Evolutionary conservation across 2,113 vertebrate genomes (phyloP).

Genomic region (Dicerorhinus sumatrensis): DNA sequence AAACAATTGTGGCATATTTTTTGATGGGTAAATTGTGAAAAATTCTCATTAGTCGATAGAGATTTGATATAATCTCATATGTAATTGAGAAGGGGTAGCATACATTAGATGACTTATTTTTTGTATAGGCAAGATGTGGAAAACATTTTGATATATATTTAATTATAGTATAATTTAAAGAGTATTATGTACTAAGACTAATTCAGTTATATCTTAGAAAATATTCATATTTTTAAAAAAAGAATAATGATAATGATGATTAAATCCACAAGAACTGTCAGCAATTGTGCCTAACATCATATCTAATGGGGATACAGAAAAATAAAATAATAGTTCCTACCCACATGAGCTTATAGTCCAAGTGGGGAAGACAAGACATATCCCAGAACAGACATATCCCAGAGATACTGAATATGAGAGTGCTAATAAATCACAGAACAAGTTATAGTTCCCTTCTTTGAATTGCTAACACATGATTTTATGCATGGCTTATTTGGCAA

Average conservation of each 20-base stretch:
- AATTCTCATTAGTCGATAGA: background rate
- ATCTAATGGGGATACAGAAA: background rate
- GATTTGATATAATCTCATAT: background rate
- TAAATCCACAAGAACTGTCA: background rate
- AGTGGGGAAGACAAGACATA: background rate
- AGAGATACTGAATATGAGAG: background rate
- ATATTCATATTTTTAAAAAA: background rate
- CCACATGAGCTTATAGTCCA: background rate
- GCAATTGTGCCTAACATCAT: background rate
- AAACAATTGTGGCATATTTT: background rate
- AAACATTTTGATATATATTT: background rate
- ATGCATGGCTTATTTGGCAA: background rate
- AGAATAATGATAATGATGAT: background rate
- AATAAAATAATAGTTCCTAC: background rate
- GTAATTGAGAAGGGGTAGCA: background rate
- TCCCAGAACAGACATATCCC: background rate
- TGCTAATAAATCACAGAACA: conserved; percentile 2
- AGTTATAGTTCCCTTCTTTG: background rate
- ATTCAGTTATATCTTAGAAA: background rate
- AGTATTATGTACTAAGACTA: background rate
- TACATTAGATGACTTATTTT: background rate
- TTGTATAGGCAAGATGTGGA: background rate
- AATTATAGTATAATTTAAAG: background rate
- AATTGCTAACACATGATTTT: background rate
- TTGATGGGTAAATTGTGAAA: background rate